Base-by-base conservation (phyloP, 2,797 vertebrate genomes). In the Euphonia xanthogaster region DNA sequence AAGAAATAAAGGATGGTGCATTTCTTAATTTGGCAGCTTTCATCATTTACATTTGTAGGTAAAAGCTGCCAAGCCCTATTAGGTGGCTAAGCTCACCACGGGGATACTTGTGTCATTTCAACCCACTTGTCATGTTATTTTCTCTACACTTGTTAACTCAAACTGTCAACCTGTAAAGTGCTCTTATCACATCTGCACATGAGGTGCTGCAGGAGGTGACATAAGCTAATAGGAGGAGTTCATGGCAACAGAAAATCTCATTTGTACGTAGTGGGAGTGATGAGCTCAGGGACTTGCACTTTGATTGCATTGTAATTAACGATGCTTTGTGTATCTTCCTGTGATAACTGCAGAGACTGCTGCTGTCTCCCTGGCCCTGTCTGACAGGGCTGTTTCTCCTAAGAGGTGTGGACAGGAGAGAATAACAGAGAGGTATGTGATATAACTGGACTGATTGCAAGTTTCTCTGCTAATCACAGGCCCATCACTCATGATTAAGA, bases 161-260 rank as follows among this genome's bases (percentile, higher is more conserved):
- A 93, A 90, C 76, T 97, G 97, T 97, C 97, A 97, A 86, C 85
- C 85, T 95, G 57, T 85, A 50, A 97, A 97, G 84, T 80, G 73
- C 67, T 95, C 82, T 63, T 81, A 35, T 2, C 96, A 91, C 94
- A 82, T 92, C 93, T 90, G 80, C 65, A 74, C 70, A 55, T 42
- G 55, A 93, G 58, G 87, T 92, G 80, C 91, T 94, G 68, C 61
- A 68, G 68, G 60, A 96, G 92, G 86, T 96, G 94, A 88, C 95
- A 96, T 54, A 65, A 93, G 62, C 85, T 94, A 95, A 96, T 95
- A 72, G 78, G 85, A 91, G 70, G 86, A 88, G 83, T 78, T 96
- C 39, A 47, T 25, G 66, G 78, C 86, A 93, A 86, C 76, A 95
- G 91, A 91, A 81, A 85, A 90, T 91, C 87, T 94, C 77, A 89